Percentiles rank a stretch among this genome's conserved stretches.
These are phyloP conservation scores for Caenorhabditis sp. DNA, from an alignment of 2,888 invertebrate species.

Conservation along the genomic window DNA sequence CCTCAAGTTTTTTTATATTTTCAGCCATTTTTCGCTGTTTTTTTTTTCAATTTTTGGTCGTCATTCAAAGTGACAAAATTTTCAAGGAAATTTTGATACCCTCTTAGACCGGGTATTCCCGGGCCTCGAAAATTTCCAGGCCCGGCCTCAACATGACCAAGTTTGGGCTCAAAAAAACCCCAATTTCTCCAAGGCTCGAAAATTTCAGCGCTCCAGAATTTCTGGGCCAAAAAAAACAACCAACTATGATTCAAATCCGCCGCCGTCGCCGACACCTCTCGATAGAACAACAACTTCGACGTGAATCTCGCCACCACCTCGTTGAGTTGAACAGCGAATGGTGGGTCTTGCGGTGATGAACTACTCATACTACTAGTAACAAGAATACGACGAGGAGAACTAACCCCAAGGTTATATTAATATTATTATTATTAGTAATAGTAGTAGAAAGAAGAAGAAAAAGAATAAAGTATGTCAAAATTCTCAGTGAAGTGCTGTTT, in stretches of 20 bases:
- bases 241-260: conserved; percentile 33
- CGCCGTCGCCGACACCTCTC: conserved; percentile 8
- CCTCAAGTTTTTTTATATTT: too few relatives aligned
- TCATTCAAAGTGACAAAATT: too few relatives aligned
- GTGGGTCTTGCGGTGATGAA: neutral
- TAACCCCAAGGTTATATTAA: neutral
- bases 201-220: too few relatives aligned
- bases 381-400: neutral
- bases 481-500: neutral
- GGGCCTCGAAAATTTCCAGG: too few relatives aligned
- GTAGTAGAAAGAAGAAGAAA: neutral
- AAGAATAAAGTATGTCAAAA: neutral
- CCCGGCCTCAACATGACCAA: too few relatives aligned
- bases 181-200: too few relatives aligned
- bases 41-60: too few relatives aligned
- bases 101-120: too few relatives aligned
- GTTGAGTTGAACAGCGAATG: conserved; percentile 27
- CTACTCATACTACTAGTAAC: neutral
- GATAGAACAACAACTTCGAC: conserved; percentile 26
- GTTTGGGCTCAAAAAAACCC: too few relatives aligned
- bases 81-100: too few relatives aligned
- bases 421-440: neutral
- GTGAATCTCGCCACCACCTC: conserved; percentile 42
- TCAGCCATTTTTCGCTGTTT: too few relatives aligned
- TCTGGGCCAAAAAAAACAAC: too few relatives aligned